Evolutionary conservation across 37 sponge, comb jelly and placozoan genomes (phyloP).

Genomic region (Ephydatia muelleri): DNA sequence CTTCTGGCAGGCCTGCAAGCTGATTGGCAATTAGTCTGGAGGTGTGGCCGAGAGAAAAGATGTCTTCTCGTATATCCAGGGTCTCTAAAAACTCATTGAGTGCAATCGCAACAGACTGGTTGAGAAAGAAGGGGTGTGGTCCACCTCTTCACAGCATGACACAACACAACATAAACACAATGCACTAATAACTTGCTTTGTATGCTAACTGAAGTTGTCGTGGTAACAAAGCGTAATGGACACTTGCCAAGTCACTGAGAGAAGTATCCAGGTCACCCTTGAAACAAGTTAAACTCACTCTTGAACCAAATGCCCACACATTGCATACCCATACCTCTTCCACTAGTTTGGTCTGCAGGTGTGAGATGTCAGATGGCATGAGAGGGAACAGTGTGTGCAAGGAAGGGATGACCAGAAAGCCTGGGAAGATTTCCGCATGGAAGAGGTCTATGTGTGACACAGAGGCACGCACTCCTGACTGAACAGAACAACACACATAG

Average conservation of each 20-base stretch:
- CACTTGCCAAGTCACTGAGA: conserved; percentile 21
- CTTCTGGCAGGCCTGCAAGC: conserved; percentile 26
- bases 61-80: conserved; percentile 50
- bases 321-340: too few species aligned
- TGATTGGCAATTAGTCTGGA: conserved; percentile 58
- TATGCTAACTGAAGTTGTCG: conserved; percentile 22
- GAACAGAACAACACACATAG: neutral
- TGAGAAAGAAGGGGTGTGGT: conserved; percentile 4
- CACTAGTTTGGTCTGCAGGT: conserved; percentile 20
- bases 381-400: conserved; percentile 47
- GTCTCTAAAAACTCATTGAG: conserved; percentile 33
- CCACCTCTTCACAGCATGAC: neutral
- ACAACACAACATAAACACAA: neutral
- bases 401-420: conserved; percentile 51
- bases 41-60: conserved; percentile 73
- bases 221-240: conserved; percentile 53
- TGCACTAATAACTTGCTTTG: conserved; percentile 12
- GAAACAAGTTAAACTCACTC: neutral
- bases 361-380: conserved; percentile 39
- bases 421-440: conserved; percentile 43
- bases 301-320: neutral
- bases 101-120: conserved; percentile 38
- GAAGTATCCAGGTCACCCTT: conserved; percentile 23
- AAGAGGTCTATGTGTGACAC: conserved; percentile 59
- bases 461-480: conserved; percentile 47